Percentiles rank a stretch among this genome's conserved stretches.
Conservation (phyloP, 2,113 vertebrate species). For the Amphilophus citrinellus region DNA sequence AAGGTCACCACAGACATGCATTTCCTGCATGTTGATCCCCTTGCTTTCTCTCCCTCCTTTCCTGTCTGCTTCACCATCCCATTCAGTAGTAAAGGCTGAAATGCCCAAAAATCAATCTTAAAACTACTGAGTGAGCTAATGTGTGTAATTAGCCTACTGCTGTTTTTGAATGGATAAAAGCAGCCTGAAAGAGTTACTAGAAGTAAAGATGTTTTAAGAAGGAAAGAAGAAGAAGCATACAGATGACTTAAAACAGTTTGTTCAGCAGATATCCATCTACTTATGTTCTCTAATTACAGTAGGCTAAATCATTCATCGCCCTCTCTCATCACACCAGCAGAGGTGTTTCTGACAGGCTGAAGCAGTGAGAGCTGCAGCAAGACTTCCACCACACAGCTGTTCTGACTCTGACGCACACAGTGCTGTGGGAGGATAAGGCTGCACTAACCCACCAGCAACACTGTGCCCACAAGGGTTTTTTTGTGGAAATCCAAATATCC, state of each 20-base stretch:
- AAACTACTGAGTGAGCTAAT: neutral
- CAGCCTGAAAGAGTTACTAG: too few species aligned
- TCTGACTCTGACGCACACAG: neutral
- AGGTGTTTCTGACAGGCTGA: constrained; percentile 5
- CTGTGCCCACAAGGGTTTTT: too few species aligned
- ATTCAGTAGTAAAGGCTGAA: neutral
- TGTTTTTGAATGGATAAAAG: too few species aligned
- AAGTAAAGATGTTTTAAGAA: neutral
- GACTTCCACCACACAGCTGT: neutral
- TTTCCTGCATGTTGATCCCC: neutral
- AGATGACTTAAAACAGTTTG: neutral
- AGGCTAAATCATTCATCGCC: neutral
- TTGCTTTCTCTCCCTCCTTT: neutral
- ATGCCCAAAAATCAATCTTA: neutral
- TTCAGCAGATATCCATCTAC: neutral
- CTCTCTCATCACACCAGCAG: neutral
- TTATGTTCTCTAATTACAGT: neutral
- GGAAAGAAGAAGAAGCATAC: neutral
- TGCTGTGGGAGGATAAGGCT: neutral
- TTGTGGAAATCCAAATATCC: neutral
- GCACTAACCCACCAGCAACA: neutral
- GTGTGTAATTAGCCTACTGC: too few species aligned
- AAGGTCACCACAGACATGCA: neutral
- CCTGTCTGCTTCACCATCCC: neutral
- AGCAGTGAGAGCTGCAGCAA: neutral